phyloP scores from a whole-genome alignment of 1,140 invertebrate genomes.

The Drosophila sproati region DNA sequence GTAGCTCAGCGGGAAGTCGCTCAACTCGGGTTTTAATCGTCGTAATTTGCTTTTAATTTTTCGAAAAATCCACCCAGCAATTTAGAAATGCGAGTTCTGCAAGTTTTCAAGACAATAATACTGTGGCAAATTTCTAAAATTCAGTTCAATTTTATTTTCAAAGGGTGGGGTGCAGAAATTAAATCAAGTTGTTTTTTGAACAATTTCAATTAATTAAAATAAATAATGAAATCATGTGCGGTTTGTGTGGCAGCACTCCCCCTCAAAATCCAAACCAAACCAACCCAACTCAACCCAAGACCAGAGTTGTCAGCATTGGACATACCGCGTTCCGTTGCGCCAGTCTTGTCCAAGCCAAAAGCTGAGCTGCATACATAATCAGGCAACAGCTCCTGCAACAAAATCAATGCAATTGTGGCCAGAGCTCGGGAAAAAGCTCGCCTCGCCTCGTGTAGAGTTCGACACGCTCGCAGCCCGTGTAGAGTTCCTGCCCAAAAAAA shows the following conservation, averaged over 20 bases:
- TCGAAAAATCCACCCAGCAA: too few relatives aligned
- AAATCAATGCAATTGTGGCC: conserved; percentile 52
- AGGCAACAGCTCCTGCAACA: conserved; percentile 13
- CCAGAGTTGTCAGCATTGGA: neutral
- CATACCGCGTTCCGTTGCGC: conserved; percentile 6
- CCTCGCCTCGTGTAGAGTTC: neutral
- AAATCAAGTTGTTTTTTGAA: conserved; percentile 43
- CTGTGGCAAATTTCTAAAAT: too few relatives aligned
- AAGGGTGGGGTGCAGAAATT: neutral
- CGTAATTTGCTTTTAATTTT: too few relatives aligned
- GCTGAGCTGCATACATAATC: conserved; percentile 56
- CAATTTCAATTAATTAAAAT: conserved; percentile 80
- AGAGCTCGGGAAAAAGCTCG: conserved; percentile 36
- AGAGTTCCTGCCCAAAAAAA: neutral
- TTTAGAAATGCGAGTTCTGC: too few relatives aligned
- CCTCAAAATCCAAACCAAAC: neutral
- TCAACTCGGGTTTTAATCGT: too few relatives aligned
- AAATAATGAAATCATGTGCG: conserved; percentile 68
- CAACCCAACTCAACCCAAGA: neutral
- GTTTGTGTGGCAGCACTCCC: conserved; percentile 17
- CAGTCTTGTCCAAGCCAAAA: conserved; percentile 43
- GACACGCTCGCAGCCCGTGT: conserved; percentile 37
- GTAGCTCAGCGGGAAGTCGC: too few relatives aligned
- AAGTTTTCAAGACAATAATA: too few relatives aligned
- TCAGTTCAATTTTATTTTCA: too few relatives aligned